phyloP scores from a whole-genome alignment of 2,797 vertebrate species.

The Malurus leucopterus region DNA sequence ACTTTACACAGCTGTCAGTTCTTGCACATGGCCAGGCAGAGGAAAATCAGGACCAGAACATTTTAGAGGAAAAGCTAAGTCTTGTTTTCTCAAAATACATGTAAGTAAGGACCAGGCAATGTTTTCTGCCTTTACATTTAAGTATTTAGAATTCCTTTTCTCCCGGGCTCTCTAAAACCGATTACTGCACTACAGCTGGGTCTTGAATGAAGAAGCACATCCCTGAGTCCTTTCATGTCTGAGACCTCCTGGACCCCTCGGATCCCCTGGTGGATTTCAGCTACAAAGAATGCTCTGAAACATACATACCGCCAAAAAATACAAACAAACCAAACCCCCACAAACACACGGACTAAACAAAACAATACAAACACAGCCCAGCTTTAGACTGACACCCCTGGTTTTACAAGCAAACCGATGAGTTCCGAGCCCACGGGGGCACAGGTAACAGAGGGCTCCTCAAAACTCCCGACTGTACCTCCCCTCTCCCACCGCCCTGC shows the following conservation, averaged over 20 bases:
- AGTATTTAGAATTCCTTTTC: background rate
- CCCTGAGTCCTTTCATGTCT: rapidly evolving
- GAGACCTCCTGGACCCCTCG: rapidly evolving
- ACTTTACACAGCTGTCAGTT: background rate
- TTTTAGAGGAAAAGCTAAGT: background rate
- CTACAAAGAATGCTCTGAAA: background rate
- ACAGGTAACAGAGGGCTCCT: background rate
- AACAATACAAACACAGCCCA: background rate
- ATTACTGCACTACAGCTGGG: too few relatives aligned
- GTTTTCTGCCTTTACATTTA: background rate
- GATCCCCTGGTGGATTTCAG: background rate
- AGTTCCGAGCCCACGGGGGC: background rate
- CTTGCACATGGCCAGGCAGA: rapidly evolving
- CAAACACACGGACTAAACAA: background rate
- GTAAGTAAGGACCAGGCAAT: background rate
- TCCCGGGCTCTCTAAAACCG: background rate
- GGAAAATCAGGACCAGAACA: background rate
- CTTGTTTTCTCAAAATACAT: background rate
- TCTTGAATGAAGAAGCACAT: rapidly evolving
- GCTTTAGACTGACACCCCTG: background rate
- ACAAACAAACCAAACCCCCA: background rate
- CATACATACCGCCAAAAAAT: rapidly evolving
- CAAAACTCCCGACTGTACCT: rapidly evolving
- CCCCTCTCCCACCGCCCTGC: background rate
- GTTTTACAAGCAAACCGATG: background rate